Evolutionary conservation across 2,113 vertebrate genomes (phyloP), one percentile per base, ranked within the genome.

Genomic region (Eubucco bourcierii): DNA sequence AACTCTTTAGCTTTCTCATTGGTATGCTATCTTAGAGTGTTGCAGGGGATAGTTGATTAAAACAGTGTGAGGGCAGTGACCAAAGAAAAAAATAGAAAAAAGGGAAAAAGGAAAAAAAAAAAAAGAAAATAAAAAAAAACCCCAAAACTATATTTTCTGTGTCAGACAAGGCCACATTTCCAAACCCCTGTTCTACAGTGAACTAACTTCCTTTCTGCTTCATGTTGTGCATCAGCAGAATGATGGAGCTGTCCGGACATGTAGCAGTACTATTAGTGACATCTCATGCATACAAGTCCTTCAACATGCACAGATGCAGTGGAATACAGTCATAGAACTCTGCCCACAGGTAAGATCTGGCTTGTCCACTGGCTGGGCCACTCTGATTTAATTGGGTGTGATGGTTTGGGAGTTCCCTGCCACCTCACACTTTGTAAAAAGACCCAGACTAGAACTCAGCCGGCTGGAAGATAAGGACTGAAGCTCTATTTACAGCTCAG

Each of bases 131-230:
- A 78, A 21, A 8, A 60, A 60, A 74, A 94, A 63, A 6, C n/a
- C n/a, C n/a, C n/a, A n/a, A n/a, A n/a, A n/a, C 5, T 7, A 24
- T 27, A 64, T 19, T 67, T 7, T 39, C 34, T 72, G 2, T 78
- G 41, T 41, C 15, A 74, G 15, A 52, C 8, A 80, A 85, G 80
- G 29, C 17, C 33, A 23, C 7, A 24, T 63, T 66, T 85, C 39
- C 10, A 64, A 80, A 39, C 3, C 12, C 4, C 15, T 46, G 1
- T 41, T 9, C 67, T 67, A 75, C 14, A 67, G 5, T 0, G 0
- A 87, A 65, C 3, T 28, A 73, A 37, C 10, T 20, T 70, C 41
- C 81, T 66, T 85, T 33, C 55, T 80, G 2, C 29, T 67, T 59
- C 39, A 47, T 23, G 24, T 14, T 29, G 56, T 34, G 21, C 12